phyloP scores from a whole-genome alignment of 2,888 invertebrate genomes.

The Palloptera scutellata region DNA sequence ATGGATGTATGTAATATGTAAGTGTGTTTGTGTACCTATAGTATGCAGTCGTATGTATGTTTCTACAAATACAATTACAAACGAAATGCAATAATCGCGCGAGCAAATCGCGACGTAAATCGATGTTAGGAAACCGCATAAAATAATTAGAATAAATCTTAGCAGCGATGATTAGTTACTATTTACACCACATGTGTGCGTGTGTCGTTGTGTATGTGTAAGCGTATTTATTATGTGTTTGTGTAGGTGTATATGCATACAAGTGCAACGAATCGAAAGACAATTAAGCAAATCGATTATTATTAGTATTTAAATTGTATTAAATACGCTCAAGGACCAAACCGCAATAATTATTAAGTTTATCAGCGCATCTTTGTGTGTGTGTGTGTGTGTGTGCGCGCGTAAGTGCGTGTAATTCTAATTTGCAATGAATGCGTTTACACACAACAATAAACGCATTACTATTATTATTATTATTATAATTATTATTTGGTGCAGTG shows the following conservation, averaged over 20 bases:
- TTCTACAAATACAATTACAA: background rate
- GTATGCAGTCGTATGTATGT: background rate
- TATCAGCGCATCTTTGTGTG: slow-evolving; percentile 23
- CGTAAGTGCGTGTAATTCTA: background rate
- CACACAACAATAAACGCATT: background rate
- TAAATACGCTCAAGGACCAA: slow-evolving; percentile 15
- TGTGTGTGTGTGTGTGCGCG: slow-evolving; percentile 35
- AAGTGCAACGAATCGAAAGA: slow-evolving; percentile 19
- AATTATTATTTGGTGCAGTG: too few relatives aligned
- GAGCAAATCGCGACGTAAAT: background rate
- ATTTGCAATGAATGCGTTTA: background rate
- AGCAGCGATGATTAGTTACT: slow-evolving; percentile 36
- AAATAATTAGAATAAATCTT: slow-evolving; percentile 42
- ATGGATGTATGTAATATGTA: background rate
- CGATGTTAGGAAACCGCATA: slow-evolving; percentile 17
- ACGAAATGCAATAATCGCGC: slow-evolving; percentile 11
- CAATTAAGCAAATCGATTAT: slow-evolving; percentile 37
- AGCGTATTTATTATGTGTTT: background rate
- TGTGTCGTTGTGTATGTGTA: background rate
- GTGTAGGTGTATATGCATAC: background rate
- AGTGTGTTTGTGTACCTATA: background rate
- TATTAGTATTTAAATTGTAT: slow-evolving; percentile 30
- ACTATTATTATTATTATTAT: too few relatives aligned
- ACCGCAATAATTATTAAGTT: slow-evolving; percentile 20
- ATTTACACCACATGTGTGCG: slow-evolving; percentile 28